Evolutionary conservation across 2,113 vertebrate genomes (phyloP).

Genomic region (Paraplagusia blochii): DNA sequence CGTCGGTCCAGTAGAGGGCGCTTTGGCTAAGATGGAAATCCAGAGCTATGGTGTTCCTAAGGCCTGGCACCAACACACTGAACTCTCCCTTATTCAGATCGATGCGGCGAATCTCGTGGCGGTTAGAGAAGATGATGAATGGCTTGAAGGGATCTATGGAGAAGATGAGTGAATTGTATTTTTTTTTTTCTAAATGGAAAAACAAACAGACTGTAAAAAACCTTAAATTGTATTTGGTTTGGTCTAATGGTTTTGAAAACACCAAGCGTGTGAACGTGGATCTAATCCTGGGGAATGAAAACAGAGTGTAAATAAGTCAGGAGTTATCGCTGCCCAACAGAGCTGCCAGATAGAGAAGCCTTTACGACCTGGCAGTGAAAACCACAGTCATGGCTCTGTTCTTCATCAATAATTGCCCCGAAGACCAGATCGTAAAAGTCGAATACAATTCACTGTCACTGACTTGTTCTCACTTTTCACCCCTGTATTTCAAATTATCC

Average conservation of each 20-base stretch:
- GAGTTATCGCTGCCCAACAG: slow-evolving; percentile 61
- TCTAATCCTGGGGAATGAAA: slow-evolving; percentile 64
- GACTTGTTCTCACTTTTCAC: slow-evolving; percentile 21
- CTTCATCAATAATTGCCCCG: slow-evolving; percentile 14
- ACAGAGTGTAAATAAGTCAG: slow-evolving; percentile 54
- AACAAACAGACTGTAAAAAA: no score
- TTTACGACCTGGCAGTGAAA: slow-evolving; percentile 24
- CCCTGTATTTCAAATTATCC: neutral
- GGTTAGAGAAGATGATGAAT: slow-evolving; percentile 98
- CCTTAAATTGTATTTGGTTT: no score
- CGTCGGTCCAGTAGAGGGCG: slow-evolving; percentile 95
- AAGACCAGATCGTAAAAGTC: slow-evolving; percentile 30
- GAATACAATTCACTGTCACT: slow-evolving; percentile 20
- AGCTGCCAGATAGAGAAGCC: slow-evolving; percentile 36
- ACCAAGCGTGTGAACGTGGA: slow-evolving; percentile 12
- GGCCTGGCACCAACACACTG: slow-evolving; percentile 91
- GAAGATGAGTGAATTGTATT: neutral
- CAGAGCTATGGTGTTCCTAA: slow-evolving; percentile 95
- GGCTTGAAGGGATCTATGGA: slow-evolving; percentile 92
- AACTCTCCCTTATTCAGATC: slow-evolving; percentile 94
- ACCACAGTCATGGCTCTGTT: slow-evolving; percentile 20
- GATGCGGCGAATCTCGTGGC: slow-evolving; percentile 94
- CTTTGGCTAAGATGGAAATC: slow-evolving; percentile 97
- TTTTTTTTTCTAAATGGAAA: no score
- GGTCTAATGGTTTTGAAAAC: neutral